Base-by-base conservation (phyloP, 2,113 vertebrate genomes). In the Rallus limicola region DNA sequence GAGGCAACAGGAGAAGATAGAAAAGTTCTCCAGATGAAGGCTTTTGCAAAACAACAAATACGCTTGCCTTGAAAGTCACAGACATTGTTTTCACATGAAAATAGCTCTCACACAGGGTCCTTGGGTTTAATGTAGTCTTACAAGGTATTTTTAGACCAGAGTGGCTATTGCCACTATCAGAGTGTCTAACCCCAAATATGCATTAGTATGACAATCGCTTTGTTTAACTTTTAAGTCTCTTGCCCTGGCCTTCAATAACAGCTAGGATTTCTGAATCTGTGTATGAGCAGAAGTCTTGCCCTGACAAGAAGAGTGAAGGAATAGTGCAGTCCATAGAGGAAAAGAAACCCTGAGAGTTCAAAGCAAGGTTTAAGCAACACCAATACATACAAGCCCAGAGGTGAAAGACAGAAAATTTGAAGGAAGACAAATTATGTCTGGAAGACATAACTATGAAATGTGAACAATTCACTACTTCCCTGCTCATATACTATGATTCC, bases 121-220 rank as follows among this genome's bases (percentile, higher is more conserved):
- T 68, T 5, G 1, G 70, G 48, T 67, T 84, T 87, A 77, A 28
- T 65, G 36, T 70, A 71, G 74, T 94, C 79, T 93, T 11, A 70
- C 18, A 44, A 72, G 59, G 50, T 95, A 70, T 96, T 96, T 97
- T 96, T 96, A 97, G 96, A 82, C 11, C 17, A 17, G 7, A 7
- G n/a, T 91, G 75, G 58, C 92, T 96, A 77, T 69, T 86, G 84
- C 91, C 91, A 16, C 78, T 95, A 90, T 96, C 91, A 87, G 38
- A 72, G n/a, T 55, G 38, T 92, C 89, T 93, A 82, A 91, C 79
- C 86, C 91, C 93, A 92, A 42, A 92, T 60, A 86, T 40, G 21
- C 76, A 81, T 25, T 38, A 18, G 11, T 59, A 40, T 85, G 85
- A 52, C 38, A 69, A 13, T n/a, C 95, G 55, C 78, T 96, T 96